Conservation (phyloP, 2,113 vertebrate genomes). For the Corydoras sp. region DNA sequence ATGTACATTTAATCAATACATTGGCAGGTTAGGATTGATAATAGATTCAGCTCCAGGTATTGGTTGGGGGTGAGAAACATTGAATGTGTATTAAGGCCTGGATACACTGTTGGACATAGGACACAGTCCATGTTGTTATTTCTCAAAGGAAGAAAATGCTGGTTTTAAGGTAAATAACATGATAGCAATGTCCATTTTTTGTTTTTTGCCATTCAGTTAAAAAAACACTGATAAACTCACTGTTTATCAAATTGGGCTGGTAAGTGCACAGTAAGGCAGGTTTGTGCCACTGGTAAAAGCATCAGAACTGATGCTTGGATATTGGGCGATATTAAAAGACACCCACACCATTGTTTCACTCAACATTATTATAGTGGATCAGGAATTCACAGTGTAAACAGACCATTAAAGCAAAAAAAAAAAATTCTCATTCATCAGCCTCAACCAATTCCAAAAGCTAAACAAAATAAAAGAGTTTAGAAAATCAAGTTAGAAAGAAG, state of each 20-base stretch:
- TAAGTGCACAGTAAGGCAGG: no score
- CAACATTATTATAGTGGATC: no score
- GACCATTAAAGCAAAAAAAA: no score
- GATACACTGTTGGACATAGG: not conserved
- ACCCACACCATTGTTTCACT: no score
- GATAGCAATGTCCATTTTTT: not conserved
- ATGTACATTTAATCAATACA: slow-evolving; percentile 62
- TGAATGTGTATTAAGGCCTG: slow-evolving; percentile 12
- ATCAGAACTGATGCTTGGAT: no score
- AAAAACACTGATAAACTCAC: not conserved
- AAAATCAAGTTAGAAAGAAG: slow-evolving; percentile 27
- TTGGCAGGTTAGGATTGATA: slow-evolving; percentile 64
- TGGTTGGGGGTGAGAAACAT: slow-evolving; percentile 45
- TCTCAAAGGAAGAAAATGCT: not conserved
- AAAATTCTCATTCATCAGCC: slow-evolving; percentile 2
- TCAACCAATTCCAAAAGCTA: slow-evolving; percentile 46
- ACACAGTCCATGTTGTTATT: not conserved
- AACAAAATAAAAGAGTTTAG: slow-evolving; percentile 36
- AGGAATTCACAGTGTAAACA: no score
- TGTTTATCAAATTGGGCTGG: not conserved
- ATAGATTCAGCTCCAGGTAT: slow-evolving; percentile 52
- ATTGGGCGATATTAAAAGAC: no score
- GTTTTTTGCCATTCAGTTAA: not conserved
- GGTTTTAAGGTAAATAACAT: not conserved
- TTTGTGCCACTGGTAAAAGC: no score